Evolutionary conservation across 2,113 vertebrate genomes (phyloP).

Genomic region (Puma concolor): DNA sequence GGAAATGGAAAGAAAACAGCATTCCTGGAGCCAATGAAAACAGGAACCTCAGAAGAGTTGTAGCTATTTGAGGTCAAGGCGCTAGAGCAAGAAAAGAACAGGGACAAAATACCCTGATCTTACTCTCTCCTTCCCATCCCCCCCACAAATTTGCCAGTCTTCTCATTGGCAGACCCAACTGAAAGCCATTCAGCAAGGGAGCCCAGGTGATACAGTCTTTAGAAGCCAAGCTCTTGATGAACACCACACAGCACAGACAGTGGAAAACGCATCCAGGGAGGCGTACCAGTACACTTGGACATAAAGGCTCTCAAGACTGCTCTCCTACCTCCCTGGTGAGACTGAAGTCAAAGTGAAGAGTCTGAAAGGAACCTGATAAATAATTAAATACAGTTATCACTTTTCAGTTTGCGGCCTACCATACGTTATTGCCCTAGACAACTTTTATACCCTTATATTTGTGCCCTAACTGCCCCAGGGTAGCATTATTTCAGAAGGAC

Average conservation of each 20-base stretch:
- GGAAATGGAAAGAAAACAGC: background rate
- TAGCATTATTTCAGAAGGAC: background rate
- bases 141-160: background rate
- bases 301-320: too few relatives aligned
- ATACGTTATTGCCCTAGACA: background rate
- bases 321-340: background rate
- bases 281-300: fast-evolving
- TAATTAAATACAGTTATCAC: background rate
- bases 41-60: background rate
- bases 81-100: background rate
- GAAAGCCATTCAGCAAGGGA: background rate
- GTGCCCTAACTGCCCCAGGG: background rate
- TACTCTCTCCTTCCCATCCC: too few relatives aligned
- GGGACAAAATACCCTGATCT: background rate
- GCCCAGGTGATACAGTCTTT: background rate
- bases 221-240: background rate
- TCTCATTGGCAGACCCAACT: background rate
- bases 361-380: background rate
- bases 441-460: background rate
- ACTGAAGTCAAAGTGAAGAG: background rate
- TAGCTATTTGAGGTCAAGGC: background rate
- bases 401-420: background rate
- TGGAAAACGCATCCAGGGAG: background rate
- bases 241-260: background rate
- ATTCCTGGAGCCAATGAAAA: background rate